phyloP scores from a whole-genome alignment of 2,797 vertebrate genomes.

The Amniataba percoides region DNA sequence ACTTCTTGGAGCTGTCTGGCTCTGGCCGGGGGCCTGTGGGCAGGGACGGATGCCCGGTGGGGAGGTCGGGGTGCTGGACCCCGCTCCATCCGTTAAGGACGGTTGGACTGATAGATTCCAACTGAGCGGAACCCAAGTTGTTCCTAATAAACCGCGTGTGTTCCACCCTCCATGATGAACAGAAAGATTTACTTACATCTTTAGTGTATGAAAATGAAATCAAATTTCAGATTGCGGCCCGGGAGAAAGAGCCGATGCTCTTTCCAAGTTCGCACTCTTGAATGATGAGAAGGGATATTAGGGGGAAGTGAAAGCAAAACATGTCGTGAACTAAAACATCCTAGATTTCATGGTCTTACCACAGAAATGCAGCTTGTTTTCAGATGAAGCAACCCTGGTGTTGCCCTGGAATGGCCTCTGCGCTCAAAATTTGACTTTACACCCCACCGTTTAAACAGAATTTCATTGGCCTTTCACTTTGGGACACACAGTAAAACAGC shows the following conservation, averaged over 20 bases:
- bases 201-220: constrained; percentile 37
- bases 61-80: background rate
- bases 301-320: constrained; percentile 34
- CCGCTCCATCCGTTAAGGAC: constrained; percentile 12
- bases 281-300: constrained; percentile 33
- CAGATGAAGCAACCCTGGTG: constrained; percentile 46
- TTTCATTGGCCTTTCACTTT: constrained; percentile 12
- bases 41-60: constrained; percentile 21
- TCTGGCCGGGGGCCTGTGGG: constrained; percentile 30
- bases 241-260: background rate
- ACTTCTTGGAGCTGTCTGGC: constrained; percentile 28
- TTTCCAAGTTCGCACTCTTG: constrained; percentile 17
- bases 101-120: constrained; percentile 42
- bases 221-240: constrained; percentile 9
- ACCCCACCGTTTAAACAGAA: constrained; percentile 29
- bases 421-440: constrained; percentile 30
- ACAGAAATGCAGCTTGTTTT: constrained; percentile 60
- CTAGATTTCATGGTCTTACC: constrained; percentile 40
- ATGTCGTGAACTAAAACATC: constrained; percentile 29
- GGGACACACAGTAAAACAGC: constrained; percentile 31
- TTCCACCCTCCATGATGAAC: constrained; percentile 14
- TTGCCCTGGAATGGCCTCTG: constrained; percentile 39
- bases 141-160: constrained; percentile 17
- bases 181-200: constrained; percentile 26
- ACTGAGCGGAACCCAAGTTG: constrained; percentile 26